Evolutionary conservation across 2,888 invertebrate genomes (phyloP).

Genomic region (Ctena decussata): DNA sequence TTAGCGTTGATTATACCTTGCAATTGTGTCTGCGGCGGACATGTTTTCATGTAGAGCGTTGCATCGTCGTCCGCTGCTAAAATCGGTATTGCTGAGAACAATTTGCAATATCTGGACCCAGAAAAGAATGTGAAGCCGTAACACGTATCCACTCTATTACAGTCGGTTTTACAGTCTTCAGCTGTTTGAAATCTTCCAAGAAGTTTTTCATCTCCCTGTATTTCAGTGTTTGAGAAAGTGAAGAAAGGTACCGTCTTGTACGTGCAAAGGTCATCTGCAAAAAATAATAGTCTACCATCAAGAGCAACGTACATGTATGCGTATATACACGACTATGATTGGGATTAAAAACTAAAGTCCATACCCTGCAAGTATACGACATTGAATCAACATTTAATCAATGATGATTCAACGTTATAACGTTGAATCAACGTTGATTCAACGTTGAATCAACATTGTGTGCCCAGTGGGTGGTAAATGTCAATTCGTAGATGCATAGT

Average conservation of each 20-base stretch:
- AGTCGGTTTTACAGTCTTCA: constrained; percentile 31
- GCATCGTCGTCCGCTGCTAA: neutral
- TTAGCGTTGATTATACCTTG: neutral
- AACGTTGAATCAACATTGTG: too few species aligned
- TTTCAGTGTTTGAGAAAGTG: constrained; percentile 26
- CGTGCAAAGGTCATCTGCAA: neutral
- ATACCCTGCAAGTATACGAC: too few species aligned
- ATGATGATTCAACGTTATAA: too few species aligned
- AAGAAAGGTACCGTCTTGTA: neutral
- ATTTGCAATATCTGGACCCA: neutral
- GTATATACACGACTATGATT: neutral
- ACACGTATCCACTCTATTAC: constrained; percentile 28
- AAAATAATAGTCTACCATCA: neutral
- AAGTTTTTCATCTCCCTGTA: neutral
- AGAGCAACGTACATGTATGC: neutral
- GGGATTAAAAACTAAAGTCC: too few species aligned
- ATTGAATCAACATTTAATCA: too few species aligned
- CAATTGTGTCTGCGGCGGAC: neutral
- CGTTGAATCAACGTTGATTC: too few species aligned
- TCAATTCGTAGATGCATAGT: too few species aligned
- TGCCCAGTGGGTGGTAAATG: too few species aligned
- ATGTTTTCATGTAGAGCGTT: constrained; percentile 41
- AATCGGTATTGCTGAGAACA: constrained; percentile 29
- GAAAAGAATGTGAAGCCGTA: constrained; percentile 44
- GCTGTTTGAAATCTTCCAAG: constrained; percentile 20